phyloP scores from a whole-genome alignment of 1,140 invertebrate genomes.

The Lasioglossum albipes region DNA sequence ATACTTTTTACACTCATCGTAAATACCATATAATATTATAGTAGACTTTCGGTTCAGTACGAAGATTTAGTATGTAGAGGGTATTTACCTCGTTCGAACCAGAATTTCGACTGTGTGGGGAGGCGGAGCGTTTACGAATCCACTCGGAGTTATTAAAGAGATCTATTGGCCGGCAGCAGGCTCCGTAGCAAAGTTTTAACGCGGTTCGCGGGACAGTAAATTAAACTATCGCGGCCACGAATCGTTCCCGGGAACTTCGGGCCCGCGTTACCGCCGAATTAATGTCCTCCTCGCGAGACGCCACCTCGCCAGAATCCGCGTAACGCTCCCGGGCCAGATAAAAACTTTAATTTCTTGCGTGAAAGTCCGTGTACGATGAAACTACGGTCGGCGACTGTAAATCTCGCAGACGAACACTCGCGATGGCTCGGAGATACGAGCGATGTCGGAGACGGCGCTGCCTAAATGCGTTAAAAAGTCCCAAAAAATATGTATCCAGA shows the following conservation, averaged over 20 bases:
- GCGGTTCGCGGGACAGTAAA: not conserved
- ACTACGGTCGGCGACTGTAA: not conserved
- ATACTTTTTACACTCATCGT: no score
- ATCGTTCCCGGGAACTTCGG: conserved; percentile 4
- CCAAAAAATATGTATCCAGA: no score
- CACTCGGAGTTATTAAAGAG: not conserved
- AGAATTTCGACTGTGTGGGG: no score
- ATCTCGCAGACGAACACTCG: conserved; percentile 4
- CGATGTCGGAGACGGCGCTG: no score
- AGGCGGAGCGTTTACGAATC: not conserved
- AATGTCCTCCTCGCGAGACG: conserved; percentile 3
- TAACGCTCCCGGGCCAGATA: conserved; percentile 3
- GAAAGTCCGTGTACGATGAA: not conserved
- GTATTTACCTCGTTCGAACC: no score
- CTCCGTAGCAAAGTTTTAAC: not conserved
- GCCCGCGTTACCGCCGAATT: conserved; percentile 12
- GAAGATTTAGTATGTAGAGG: no score
- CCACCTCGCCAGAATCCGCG: not conserved
- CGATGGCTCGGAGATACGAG: no score
- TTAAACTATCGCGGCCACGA: not conserved
- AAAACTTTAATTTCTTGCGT: conserved; percentile 46
- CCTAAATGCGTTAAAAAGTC: no score
- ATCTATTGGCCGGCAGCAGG: not conserved
- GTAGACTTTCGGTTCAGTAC: no score
- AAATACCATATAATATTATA: no score